phyloP scores from a whole-genome alignment of 2,888 invertebrate species.

The Nemotelus pantherinus region DNA sequence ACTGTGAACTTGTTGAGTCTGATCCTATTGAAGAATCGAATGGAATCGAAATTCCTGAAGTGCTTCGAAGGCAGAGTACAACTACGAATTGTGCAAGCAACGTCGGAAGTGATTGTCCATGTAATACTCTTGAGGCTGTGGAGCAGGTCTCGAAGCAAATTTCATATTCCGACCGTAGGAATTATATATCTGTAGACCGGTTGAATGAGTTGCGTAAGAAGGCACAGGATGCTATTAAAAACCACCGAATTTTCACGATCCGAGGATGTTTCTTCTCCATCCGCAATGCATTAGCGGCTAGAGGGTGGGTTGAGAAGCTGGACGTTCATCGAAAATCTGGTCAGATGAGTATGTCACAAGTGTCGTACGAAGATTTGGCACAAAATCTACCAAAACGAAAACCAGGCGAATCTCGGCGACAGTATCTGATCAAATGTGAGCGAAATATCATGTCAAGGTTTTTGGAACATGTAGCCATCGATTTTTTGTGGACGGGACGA shows the following conservation, averaged over 20 bases:
- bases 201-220: constrained; percentile 72
- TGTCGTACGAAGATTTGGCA: constrained; percentile 62
- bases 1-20: background rate
- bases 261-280: constrained; percentile 78
- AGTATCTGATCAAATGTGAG: constrained; percentile 73
- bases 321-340: constrained; percentile 60
- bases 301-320: constrained; percentile 73
- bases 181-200: constrained; percentile 72
- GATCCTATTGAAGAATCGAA: background rate
- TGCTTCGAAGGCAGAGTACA: constrained; percentile 49
- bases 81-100: constrained; percentile 47
- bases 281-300: constrained; percentile 72
- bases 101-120: constrained; percentile 48
- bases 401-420: constrained; percentile 65
- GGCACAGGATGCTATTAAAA: constrained; percentile 73
- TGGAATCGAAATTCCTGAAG: constrained; percentile 48
- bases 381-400: constrained; percentile 61
- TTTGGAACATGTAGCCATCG: constrained; percentile 81
- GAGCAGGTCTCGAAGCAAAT: constrained; percentile 49
- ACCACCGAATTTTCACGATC: constrained; percentile 75
- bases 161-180: constrained; percentile 57
- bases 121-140: constrained; percentile 49
- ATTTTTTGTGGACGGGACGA: constrained; percentile 90
- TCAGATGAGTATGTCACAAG: constrained; percentile 56
- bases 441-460: constrained; percentile 78